phyloP scores from a whole-genome alignment of 1,140 invertebrate species.

The Lasioglossum albipes region DNA sequence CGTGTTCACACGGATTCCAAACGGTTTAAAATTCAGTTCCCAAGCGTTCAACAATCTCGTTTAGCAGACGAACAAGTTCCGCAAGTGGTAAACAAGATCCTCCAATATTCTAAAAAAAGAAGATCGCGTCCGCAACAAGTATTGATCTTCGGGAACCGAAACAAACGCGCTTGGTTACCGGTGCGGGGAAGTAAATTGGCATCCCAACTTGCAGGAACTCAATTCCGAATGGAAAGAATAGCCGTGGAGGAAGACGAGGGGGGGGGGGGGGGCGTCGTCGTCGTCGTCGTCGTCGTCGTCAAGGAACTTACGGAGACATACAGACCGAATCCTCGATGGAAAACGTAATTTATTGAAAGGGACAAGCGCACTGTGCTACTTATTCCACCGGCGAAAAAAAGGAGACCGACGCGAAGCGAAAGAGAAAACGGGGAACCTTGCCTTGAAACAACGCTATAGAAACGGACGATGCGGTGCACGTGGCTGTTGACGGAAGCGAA shows the following conservation, averaged over 20 bases:
- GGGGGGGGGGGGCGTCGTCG: background rate
- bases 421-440: background rate
- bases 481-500: background rate
- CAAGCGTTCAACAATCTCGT: too few relatives aligned
- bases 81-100: background rate
- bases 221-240: slow-evolving; percentile 6
- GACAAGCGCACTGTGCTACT: background rate
- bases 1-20: too few relatives aligned
- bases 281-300: background rate
- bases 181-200: slow-evolving; percentile 13
- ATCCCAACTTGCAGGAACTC: slow-evolving; percentile 18
- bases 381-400: too few relatives aligned
- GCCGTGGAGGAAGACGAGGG: too few relatives aligned
- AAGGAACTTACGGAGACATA: background rate
- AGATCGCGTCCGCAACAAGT: slow-evolving; percentile 2
- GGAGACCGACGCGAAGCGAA: background rate
- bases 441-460: background rate
- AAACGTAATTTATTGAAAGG: slow-evolving; percentile 22
- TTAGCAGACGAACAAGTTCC: background rate
- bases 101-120: background rate
- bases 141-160: background rate
- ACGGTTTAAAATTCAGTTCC: too few relatives aligned
- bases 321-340: slow-evolving; percentile 16
- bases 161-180: background rate
- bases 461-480: background rate